phyloP scores from a whole-genome alignment of 2,888 invertebrate genomes.

The Gordius sp. region DNA sequence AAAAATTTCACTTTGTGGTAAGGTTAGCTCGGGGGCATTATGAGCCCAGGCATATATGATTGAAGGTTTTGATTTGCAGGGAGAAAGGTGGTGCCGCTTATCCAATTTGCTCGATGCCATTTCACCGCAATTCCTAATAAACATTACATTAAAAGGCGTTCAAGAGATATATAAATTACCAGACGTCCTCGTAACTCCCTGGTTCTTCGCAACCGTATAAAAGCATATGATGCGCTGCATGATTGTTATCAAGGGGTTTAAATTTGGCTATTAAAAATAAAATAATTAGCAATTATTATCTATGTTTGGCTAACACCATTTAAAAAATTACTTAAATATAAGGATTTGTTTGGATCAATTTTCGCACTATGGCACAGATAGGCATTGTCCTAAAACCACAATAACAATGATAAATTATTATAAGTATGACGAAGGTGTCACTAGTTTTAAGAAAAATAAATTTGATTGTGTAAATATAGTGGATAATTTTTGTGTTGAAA shows the following conservation, averaged over 20 bases:
- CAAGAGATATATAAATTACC: background rate
- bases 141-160: background rate
- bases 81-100: background rate
- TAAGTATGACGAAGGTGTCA: too few species aligned
- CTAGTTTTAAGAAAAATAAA: too few species aligned
- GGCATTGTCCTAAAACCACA: too few species aligned
- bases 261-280: too few species aligned
- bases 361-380: too few species aligned
- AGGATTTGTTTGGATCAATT: too few species aligned
- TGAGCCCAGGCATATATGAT: constrained; percentile 13
- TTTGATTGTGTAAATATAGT: too few species aligned
- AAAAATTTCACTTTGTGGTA: background rate
- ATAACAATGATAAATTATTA: too few species aligned
- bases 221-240: background rate
- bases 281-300: too few species aligned
- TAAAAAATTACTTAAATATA: too few species aligned
- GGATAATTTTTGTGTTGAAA: too few species aligned
- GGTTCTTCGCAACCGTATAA: constrained; percentile 10
- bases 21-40: background rate
- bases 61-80: background rate
- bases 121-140: constrained; percentile 3
- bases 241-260: background rate
- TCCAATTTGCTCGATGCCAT: background rate
- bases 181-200: background rate
- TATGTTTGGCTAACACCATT: too few species aligned